Conservation (phyloP, 2,797 vertebrate species). For the Pseudotriccus pelzelni region DNA sequence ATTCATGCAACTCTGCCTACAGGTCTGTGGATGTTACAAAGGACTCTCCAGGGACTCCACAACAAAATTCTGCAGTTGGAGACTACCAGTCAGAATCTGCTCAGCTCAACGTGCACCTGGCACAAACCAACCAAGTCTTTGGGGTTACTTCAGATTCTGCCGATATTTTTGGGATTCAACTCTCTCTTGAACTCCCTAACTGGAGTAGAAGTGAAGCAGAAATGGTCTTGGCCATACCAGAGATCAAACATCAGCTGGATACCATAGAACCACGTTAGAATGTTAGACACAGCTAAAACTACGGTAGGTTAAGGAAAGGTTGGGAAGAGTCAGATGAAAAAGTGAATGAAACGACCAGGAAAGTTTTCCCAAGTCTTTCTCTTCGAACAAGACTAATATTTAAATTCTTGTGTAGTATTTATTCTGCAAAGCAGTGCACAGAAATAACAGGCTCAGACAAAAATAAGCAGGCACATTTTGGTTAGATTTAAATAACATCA, state of each 20-base stretch:
- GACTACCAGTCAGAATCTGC: not conserved
- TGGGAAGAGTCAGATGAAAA: not conserved
- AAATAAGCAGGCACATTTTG: not conserved
- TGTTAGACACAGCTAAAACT: not conserved
- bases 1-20: not conserved
- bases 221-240: not conserved
- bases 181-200: not conserved
- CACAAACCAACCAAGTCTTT: rapidly evolving
- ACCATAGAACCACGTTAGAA: not conserved
- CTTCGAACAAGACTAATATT: not conserved
- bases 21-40: not conserved
- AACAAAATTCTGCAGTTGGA: too few relatives aligned
- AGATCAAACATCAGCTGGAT: not conserved
- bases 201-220: not conserved
- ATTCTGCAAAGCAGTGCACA: not conserved
- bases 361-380: not conserved
- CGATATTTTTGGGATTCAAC: not conserved
- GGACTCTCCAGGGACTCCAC: not conserved
- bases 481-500: not conserved
- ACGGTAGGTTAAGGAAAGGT: not conserved
- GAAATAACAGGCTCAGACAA: not conserved
- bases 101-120: not conserved
- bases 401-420: not conserved
- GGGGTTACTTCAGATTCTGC: not conserved
- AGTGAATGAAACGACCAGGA: not conserved